Evolutionary conservation across 2,888 invertebrate species (phyloP).

Genomic region (Nemoura dubitans): DNA sequence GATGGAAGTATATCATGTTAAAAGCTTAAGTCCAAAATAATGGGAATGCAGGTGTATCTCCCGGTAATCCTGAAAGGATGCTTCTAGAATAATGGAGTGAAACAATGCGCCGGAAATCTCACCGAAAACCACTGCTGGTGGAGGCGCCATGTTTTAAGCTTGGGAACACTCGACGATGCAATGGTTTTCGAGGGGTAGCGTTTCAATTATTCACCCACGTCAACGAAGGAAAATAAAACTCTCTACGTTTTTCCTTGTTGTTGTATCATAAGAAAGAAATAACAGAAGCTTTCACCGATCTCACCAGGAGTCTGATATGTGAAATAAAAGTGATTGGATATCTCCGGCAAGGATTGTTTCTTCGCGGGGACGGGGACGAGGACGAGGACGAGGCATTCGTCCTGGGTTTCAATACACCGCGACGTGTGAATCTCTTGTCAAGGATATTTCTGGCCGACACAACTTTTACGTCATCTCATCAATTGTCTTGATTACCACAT

Average conservation of each 20-base stretch:
- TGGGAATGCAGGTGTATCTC: not conserved
- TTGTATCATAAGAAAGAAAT: not conserved
- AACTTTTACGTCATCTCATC: conserved; percentile 32
- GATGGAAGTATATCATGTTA: not conserved
- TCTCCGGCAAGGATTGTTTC: not conserved
- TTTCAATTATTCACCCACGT: not conserved
- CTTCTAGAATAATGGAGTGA: not conserved
- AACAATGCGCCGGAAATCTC: not conserved
- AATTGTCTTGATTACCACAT: conserved; percentile 35
- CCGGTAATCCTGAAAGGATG: not conserved
- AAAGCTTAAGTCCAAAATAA: not conserved
- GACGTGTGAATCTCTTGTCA: conserved; percentile 31
- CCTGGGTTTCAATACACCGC: not conserved
- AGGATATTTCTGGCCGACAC: conserved; percentile 2
- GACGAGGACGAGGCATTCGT: not conserved
- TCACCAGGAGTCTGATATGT: not conserved
- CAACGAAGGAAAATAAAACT: not conserved
- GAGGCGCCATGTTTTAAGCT: not conserved
- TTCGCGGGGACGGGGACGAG: not conserved
- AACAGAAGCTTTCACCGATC: conserved; percentile 4
- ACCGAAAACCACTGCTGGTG: not conserved
- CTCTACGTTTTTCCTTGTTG: not conserved
- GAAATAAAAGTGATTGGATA: conserved; percentile 7
- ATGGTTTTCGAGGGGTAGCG: not conserved
- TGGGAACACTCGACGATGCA: not conserved